A percentile compares a stretch with the other conserved stretches of the same genome.
Conservation (phyloP, 2,797 vertebrate genomes). For the Cryptoprocta ferox region DNA sequence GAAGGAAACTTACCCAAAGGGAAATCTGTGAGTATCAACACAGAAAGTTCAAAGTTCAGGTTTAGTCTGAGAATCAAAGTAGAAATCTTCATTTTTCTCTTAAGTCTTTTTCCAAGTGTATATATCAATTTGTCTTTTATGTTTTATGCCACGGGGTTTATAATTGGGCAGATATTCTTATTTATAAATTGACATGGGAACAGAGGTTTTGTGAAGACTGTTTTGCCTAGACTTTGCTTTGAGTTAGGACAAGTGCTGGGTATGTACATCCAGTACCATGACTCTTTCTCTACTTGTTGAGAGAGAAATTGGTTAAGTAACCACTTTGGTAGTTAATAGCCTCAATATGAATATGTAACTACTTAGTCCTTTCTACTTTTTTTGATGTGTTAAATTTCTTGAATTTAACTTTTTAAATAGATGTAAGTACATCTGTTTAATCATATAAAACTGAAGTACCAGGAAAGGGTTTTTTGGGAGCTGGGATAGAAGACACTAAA, state of each 20-base stretch:
- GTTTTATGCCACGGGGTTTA: neutral
- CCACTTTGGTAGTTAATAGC: neutral
- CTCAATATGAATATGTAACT: neutral
- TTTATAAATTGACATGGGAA: neutral
- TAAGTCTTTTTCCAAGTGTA: neutral
- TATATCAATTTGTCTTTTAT: neutral
- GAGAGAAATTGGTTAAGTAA: neutral
- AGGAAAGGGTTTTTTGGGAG: neutral
- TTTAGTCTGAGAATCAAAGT: neutral
- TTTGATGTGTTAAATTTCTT: neutral
- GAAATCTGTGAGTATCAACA: conserved; percentile 92
- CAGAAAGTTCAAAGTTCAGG: neutral
- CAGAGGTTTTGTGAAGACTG: conserved; percentile 3
- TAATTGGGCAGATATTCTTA: neutral
- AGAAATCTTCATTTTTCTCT: neutral
- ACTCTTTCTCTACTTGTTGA: neutral
- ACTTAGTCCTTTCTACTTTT: neutral
- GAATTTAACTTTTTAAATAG: conserved; percentile 31
- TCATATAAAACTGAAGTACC: neutral
- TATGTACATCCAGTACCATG: neutral
- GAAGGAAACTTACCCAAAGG: conserved; percentile 94
- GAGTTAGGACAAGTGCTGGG: neutral
- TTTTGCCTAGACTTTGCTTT: neutral
- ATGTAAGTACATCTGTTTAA: conserved; percentile 16
- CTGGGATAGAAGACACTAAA: neutral